These are phyloP conservation scores for Zaprionus vittiger DNA, from an alignment of 1,140 invertebrate species.

Conservation along the genomic window DNA sequence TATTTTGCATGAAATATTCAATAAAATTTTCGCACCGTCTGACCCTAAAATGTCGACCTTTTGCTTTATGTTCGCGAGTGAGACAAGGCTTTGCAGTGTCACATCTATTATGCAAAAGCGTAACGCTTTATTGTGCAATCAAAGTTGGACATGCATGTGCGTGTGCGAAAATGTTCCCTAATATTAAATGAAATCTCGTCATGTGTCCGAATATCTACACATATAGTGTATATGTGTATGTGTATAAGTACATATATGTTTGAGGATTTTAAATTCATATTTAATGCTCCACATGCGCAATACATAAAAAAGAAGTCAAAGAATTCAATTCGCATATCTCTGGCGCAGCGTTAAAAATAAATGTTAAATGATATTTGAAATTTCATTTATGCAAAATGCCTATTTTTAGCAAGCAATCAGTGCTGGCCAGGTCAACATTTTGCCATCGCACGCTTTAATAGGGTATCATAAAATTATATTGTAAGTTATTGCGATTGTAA, in stretches of 20 bases:
- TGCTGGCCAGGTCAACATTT: constrained; percentile 13
- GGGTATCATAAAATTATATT: constrained; percentile 11
- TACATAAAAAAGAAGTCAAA: constrained; percentile 2
- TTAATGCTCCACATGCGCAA: constrained; percentile 26
- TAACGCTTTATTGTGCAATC: constrained; percentile 26
- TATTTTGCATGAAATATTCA: constrained; percentile 70
- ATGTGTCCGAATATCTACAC: background rate
- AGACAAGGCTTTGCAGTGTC: constrained; percentile 19
- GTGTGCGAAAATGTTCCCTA: constrained; percentile 9
- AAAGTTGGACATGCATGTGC: constrained; percentile 5
- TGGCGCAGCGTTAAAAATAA: constrained; percentile 7
- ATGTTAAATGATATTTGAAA: constrained; percentile 24
- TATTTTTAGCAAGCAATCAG: constrained; percentile 23
- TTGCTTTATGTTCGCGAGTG: constrained; percentile 6
- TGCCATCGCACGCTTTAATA: constrained; percentile 8
- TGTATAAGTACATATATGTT: background rate
- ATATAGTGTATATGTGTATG: background rate
- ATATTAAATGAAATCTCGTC: constrained; percentile 34
- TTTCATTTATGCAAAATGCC: constrained; percentile 15
- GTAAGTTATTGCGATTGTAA: constrained; percentile 15
- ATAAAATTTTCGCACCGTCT: constrained; percentile 46
- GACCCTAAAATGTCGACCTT: constrained; percentile 47
- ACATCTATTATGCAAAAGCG: constrained; percentile 56
- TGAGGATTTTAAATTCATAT: constrained; percentile 33
- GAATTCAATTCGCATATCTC: background rate